A percentile compares a stretch with the other conserved stretches of the same genome.
Evolutionary conservation across 2,888 invertebrate genomes (phyloP).

Genomic region (Brenthis ino): DNA sequence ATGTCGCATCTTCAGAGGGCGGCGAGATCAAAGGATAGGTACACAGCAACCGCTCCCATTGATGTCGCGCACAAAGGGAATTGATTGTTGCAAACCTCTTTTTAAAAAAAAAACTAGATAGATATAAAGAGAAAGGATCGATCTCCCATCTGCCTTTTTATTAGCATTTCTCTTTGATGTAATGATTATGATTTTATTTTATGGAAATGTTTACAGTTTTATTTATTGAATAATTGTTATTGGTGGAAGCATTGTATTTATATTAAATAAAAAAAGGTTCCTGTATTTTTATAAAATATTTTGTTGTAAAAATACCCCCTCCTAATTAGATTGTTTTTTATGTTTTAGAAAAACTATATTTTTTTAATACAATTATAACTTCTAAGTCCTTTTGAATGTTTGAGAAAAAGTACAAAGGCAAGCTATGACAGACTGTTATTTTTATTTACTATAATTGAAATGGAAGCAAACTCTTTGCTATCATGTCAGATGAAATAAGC

Average conservation of each 20-base stretch:
- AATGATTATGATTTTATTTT: conserved; percentile 17
- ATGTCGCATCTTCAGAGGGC: conserved; percentile 80
- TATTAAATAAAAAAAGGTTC: too few species aligned
- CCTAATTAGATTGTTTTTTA: too few species aligned
- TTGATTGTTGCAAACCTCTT: conserved; percentile 81
- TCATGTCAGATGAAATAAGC: conserved; percentile 19
- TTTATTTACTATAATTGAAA: conserved; percentile 18
- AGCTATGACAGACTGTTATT: conserved; percentile 18
- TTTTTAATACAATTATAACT: background rate
- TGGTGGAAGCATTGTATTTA: background rate
- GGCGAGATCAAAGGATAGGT: conserved; percentile 81
- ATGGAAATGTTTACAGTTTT: background rate
- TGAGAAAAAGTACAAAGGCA: conserved; percentile 14
- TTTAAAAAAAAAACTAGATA: conserved; percentile 57
- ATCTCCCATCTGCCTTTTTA: conserved; percentile 68
- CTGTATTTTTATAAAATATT: too few species aligned
- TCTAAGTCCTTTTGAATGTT: conserved; percentile 7
- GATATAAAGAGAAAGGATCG: conserved; percentile 59
- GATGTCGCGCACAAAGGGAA: conserved; percentile 81
- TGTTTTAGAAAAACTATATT: too few species aligned
- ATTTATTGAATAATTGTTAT: background rate
- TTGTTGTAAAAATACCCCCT: too few species aligned
- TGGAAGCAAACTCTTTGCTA: conserved; percentile 12
- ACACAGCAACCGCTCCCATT: conserved; percentile 80
- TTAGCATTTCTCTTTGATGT: conserved; percentile 21